These are phyloP conservation scores for Nyctalus aviator DNA, from an alignment of 2,797 vertebrate species.

Conservation along the genomic window DNA sequence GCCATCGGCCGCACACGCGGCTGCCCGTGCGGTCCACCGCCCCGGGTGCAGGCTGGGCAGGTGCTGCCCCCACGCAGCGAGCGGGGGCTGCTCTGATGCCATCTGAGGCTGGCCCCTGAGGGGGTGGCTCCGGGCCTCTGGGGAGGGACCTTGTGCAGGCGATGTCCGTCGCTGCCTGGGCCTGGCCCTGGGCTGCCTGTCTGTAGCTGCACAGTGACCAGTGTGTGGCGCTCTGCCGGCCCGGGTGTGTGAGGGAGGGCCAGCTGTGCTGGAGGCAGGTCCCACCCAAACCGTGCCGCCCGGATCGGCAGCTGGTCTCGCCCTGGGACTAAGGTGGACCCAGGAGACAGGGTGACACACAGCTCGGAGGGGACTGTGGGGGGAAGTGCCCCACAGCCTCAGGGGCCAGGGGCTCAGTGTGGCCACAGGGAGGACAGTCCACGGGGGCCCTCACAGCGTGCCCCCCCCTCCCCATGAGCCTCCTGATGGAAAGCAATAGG, in stretches of 20 bases:
- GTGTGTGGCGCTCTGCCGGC: neutral
- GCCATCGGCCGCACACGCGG: neutral
- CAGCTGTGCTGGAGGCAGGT: no score
- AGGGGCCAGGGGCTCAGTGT: neutral
- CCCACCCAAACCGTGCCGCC: neutral
- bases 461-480: neutral
- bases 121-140: no score
- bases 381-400: accelerated
- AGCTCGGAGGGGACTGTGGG: neutral
- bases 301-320: no score
- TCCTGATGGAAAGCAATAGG: accelerated
- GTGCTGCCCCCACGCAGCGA: neutral
- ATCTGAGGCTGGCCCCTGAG: no score
- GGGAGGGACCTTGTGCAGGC: no score
- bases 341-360: neutral
- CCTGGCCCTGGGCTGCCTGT: no score
- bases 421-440: neutral
- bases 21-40: neutral
- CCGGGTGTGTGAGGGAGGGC: no score
- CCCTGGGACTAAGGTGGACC: accelerated
- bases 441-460: no score
- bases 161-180: no score
- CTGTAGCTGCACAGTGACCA: neutral
- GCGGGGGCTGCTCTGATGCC: neutral
- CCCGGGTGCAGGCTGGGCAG: neutral